A percentile compares a stretch with the other conserved stretches of the same genome.
Evolutionary conservation across 2,113 vertebrate genomes (phyloP).

Genomic region (Heliornis fulica): DNA sequence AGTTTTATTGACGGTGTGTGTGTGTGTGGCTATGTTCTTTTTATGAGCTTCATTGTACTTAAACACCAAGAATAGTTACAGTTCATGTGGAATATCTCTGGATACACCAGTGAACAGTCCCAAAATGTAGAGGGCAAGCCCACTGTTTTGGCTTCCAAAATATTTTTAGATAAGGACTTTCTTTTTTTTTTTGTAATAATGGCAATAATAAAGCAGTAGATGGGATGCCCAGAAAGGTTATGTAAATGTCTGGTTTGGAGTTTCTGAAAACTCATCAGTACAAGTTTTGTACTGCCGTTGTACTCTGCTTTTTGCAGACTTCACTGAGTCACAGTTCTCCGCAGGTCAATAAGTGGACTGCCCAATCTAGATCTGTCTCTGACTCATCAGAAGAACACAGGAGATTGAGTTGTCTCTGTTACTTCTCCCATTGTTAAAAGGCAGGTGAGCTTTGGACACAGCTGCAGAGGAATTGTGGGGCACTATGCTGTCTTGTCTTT

Average conservation of each 20-base stretch:
- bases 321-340: background rate
- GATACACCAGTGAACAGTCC: background rate
- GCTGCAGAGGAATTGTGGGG: background rate
- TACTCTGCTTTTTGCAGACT: background rate
- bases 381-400: background rate
- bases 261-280: background rate
- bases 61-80: background rate
- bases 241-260: background rate
- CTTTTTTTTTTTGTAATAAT: background rate
- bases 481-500: background rate
- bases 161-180: background rate
- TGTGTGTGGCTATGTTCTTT: background rate
- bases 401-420: background rate
- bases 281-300: too few species aligned
- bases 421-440: background rate
- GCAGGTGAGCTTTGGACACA: background rate
- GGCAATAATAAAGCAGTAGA: background rate
- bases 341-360: background rate
- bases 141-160: background rate
- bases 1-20: accelerated
- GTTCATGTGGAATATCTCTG: background rate
- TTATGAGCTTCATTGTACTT: background rate
- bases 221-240: background rate
- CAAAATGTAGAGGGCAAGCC: background rate
- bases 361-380: background rate